Percentiles rank a stretch among this genome's conserved stretches.
Conservation (phyloP, 2,797 vertebrate species). For the Girardinus metallicus region DNA sequence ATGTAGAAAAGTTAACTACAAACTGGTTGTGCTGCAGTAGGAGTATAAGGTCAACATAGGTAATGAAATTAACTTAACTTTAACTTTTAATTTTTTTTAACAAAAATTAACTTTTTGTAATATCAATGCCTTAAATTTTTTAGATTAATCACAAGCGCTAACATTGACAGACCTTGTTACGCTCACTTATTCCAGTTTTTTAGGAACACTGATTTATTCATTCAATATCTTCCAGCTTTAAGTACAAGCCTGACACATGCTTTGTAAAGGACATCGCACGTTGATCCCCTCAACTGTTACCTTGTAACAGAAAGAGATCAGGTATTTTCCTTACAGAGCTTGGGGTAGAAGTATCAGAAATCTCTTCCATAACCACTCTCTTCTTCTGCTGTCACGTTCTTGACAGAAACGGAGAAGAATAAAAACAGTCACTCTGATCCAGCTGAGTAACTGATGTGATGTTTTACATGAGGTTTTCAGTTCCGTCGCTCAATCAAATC, state of each 20-base stretch:
- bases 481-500: neutral
- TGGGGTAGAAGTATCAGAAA: slow-evolving; percentile 70
- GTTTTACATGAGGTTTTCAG: slow-evolving; percentile 18
- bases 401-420: slow-evolving; percentile 60
- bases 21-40: too few species aligned
- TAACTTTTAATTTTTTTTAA: too few species aligned
- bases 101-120: too few species aligned
- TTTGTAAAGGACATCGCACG: slow-evolving; percentile 65
- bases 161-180: too few species aligned
- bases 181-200: neutral
- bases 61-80: too few species aligned
- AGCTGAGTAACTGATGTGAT: slow-evolving; percentile 35
- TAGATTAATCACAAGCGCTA: too few species aligned
- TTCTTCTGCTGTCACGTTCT: slow-evolving; percentile 61
- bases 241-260: neutral
- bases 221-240: slow-evolving; percentile 39
- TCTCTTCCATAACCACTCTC: slow-evolving; percentile 55
- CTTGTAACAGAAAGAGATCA: slow-evolving; percentile 76
- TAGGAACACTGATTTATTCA: neutral
- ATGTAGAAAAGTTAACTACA: too few species aligned
- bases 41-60: too few species aligned
- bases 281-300: slow-evolving; percentile 71
- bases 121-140: too few species aligned
- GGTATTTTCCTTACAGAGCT: slow-evolving; percentile 68
- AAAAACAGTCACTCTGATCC: slow-evolving; percentile 26